Conservation (phyloP, 2,113 vertebrate species). For the Urocynchramus pylzowi region DNA sequence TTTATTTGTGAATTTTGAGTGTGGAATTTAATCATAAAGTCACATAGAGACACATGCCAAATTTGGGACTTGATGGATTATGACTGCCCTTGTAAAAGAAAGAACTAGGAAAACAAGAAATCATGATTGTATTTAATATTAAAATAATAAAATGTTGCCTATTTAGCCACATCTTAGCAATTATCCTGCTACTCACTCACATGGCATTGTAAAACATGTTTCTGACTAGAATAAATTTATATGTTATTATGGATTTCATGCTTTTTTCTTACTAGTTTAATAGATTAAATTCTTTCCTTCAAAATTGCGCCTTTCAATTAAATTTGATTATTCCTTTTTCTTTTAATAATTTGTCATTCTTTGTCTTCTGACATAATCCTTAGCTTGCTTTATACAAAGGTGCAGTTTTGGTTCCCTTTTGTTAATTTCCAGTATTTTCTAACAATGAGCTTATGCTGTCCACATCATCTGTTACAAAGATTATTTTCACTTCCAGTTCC, state of each 20-base stretch:
- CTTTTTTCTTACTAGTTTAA: background rate
- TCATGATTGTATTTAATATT: background rate
- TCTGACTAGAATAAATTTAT: background rate
- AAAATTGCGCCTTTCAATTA: background rate
- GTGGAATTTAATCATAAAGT: slow-evolving; percentile 13
- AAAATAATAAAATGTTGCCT: background rate
- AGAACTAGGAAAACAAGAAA: background rate
- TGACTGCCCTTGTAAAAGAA: background rate
- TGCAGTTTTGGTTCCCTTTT: background rate
- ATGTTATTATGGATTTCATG: background rate
- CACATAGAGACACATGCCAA: background rate
- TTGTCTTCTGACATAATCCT: background rate
- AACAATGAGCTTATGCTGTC: slow-evolving; percentile 31
- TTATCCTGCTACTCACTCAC: background rate
- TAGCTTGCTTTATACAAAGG: background rate
- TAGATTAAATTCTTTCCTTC: background rate
- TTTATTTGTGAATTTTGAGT: slow-evolving; percentile 25
- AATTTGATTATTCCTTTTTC: background rate
- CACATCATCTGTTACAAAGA: slow-evolving; percentile 27
- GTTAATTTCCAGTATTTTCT: background rate
- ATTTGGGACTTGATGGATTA: background rate
- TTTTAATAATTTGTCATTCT: background rate
- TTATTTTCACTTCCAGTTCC: slow-evolving; percentile 49
- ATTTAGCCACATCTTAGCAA: background rate
- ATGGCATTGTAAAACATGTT: background rate